Conservation (phyloP, 1,140 invertebrate species). For the Triops longicaudatus region DNA sequence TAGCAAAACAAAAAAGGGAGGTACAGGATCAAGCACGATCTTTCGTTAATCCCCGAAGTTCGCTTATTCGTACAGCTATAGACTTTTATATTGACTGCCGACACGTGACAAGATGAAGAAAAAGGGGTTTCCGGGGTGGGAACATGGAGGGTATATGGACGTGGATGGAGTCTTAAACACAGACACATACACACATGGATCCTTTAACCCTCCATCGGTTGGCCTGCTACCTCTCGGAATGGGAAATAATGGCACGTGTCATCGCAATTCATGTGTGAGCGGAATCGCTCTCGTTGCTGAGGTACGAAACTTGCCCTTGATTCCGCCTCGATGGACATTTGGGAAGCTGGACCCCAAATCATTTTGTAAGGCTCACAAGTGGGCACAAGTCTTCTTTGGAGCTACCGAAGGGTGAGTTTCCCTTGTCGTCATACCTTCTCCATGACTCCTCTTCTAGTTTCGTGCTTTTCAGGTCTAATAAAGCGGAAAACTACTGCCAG, state of each 20-base stretch:
- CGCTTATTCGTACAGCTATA: background rate
- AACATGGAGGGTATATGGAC: background rate
- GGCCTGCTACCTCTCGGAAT: background rate
- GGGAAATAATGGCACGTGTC: background rate
- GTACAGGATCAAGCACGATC: background rate
- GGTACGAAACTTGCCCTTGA: background rate
- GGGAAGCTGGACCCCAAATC: too few relatives aligned
- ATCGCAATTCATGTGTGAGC: slow-evolving; percentile 8
- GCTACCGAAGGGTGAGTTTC: background rate
- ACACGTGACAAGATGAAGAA: background rate
- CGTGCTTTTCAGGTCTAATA: background rate
- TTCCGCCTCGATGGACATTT: background rate
- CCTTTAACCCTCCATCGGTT: background rate
- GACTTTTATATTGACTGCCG: background rate
- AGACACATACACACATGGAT: background rate
- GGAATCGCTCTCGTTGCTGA: slow-evolving; percentile 4
- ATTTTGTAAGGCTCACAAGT: too few relatives aligned
- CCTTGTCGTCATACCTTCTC: background rate
- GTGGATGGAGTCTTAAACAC: background rate
- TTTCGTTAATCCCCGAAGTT: background rate
- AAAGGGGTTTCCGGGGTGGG: background rate
- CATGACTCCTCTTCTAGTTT: background rate
- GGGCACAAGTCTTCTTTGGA: background rate
- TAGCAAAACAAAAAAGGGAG: background rate
- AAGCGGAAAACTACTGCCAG: background rate